Base-by-base conservation (phyloP, 2,113 vertebrate species). In the Rhegmatorhina hoffmannsi region DNA sequence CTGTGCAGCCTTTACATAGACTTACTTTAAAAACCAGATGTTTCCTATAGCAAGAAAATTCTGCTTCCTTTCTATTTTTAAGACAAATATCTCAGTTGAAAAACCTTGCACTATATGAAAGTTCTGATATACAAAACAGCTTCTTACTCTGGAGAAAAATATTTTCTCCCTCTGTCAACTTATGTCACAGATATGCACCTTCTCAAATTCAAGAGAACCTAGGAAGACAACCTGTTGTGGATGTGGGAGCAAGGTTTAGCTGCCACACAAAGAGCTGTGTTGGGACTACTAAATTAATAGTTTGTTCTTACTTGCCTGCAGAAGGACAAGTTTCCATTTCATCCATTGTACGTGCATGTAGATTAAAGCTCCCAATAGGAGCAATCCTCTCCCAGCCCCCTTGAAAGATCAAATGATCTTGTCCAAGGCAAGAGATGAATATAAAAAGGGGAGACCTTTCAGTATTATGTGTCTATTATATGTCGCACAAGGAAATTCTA, bases 351-450 rank as follows among this genome's bases (percentile, higher is more conserved):
- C 49, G 23, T 34, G 20, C 34, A 43, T 34, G 11, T 17, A 43
- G 20, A 56, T 6, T 34, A 56, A 53, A 83, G 17, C 13, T 50
- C 23, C 14, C 49, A 75, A 53, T 7, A 72, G 9, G 43, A 94
- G 15, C 9, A 11, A 40, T 34, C 6, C 3, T 10, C 17, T 36
- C 10, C 12, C 24, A 72, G 13, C 1, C 8, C 2, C 7, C 18
- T 68, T 49, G n/a, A 84, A 88, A 89, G 69, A 31, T 12, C 12
- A 90, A 43, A 50, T 66, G 11, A 19, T 70, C 31, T 43, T 69
- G 25, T 62, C 58, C 33, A 63, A n/a, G 14, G 46, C 5, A 11
- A 46, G 21, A n/a, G 6, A 6, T 58, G 4, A 11, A 38, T 28
- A 60, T 17, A 2, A 44, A 70, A 60, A 40, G 13, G 3, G 7